Percentiles rank a stretch among this genome's conserved stretches.
Evolutionary conservation across 2,113 vertebrate genomes (phyloP).

Genomic region (Actenoides lindsayi): DNA sequence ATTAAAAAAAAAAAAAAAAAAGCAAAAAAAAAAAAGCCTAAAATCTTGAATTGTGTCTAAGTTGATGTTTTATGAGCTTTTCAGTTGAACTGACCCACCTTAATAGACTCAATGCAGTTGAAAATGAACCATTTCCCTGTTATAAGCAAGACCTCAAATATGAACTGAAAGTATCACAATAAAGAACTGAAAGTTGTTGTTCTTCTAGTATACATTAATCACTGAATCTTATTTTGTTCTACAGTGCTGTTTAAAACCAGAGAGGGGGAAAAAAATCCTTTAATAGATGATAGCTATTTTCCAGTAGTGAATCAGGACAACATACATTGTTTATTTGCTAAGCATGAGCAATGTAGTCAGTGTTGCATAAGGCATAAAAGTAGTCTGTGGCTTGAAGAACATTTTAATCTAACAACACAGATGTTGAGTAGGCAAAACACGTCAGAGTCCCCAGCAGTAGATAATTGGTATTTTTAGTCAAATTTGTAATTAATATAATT

Average conservation of each 20-base stretch:
- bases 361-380: neutral
- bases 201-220: neutral
- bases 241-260: neutral
- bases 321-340: neutral
- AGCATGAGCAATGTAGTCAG: neutral
- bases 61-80: neutral
- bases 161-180: neutral
- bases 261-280: neutral
- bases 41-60: neutral
- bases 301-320: neutral
- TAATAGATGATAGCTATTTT: neutral
- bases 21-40: neutral
- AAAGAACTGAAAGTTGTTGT: neutral
- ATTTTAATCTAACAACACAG: neutral
- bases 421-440: slow-evolving; percentile 6
- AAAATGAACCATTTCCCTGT: neutral
- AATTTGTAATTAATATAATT: neutral
- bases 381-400: neutral
- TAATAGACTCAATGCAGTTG: neutral
- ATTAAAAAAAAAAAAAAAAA: neutral
- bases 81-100: neutral
- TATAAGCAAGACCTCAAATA: neutral
- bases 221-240: neutral
- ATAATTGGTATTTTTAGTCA: slow-evolving; percentile 1
- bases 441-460: neutral